Evolutionary conservation across 1,140 invertebrate genomes (phyloP), one percentile per base, ranked within the genome.

Genomic region (Pachypeltis micranthus): DNA sequence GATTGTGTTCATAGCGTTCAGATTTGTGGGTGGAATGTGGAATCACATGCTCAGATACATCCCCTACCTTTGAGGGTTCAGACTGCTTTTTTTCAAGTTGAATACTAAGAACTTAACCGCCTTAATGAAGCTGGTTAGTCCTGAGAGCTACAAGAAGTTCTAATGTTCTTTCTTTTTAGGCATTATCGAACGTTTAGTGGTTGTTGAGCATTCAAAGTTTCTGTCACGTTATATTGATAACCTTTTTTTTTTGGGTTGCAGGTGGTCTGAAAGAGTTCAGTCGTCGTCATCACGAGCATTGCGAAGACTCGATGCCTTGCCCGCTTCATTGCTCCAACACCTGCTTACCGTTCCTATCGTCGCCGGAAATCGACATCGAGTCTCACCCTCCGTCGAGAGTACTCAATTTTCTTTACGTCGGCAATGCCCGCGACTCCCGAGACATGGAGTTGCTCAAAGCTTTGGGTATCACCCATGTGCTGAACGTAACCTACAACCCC

Each of bases 381-480:
- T 82, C 79, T 61, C 83, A 88, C 68, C 86, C 84, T 1, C 86
- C 87, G 34, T 89, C 89, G 31, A 77, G 87, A 72, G 85, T 94
- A 26, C 78, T 93, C 60, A 89, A 90, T n/a, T 91, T 89, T 77
- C 78, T 94, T 24, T 90, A 88, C 73, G 80, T 94, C 62, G 91
- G 91, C 66, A 93, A 93, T 76, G 87, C 87, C 70, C 78, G 82
- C 63, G 90, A 94, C 74, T 90, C 91, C 16, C 81, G 83, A 39
- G 86, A 93, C 75, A 74, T 84, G 47, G 77, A 82, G 67, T 76
- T 84, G 39, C 78, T 94, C 24, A 75, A 78, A 62, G 76, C 78
- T 39, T 74, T 85, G 51, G 85, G 85, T 34, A 83, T 87, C 51
- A 83, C 82, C 58, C 83, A 85, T 67, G 88, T 94, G 4, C 79